Conservation (phyloP, 2,888 invertebrate genomes). For the Nephrotoma flavescens region DNA sequence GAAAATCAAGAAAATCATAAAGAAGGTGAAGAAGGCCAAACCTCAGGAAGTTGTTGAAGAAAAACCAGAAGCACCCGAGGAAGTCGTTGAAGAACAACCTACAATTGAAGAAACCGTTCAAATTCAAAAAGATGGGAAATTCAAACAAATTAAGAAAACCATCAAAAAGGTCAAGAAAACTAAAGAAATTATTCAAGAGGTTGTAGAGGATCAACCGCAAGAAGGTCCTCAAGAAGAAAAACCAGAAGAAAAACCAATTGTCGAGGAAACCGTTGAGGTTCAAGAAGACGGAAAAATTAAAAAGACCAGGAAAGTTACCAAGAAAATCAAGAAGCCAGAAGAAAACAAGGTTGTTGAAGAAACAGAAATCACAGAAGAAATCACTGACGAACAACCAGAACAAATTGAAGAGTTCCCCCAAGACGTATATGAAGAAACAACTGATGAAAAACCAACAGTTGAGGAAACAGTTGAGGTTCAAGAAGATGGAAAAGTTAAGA, state of each 20-base stretch:
- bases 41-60: conserved; percentile 14
- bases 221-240: neutral
- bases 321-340: neutral
- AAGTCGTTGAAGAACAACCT: conserved; percentile 11
- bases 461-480: conserved; percentile 8
- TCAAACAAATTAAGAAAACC: neutral
- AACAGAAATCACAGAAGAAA: conserved; percentile 14
- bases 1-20: neutral
- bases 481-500: neutral
- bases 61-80: conserved; percentile 12
- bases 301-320: neutral
- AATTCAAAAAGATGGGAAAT: neutral
- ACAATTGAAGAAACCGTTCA: conserved; percentile 12
- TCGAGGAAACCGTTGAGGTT: neutral
- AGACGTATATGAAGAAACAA: conserved; percentile 9
- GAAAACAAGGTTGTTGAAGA: conserved; percentile 14
- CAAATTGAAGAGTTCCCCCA: neutral
- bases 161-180: neutral
- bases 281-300: neutral
- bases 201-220: neutral
- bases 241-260: neutral
- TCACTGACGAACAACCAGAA: conserved; percentile 8
- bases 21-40: neutral
- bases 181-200: conserved; percentile 10
- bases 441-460: neutral